Conservation (phyloP, 1,140 invertebrate species). For the Hyposmocoma kahamanoa region DNA sequence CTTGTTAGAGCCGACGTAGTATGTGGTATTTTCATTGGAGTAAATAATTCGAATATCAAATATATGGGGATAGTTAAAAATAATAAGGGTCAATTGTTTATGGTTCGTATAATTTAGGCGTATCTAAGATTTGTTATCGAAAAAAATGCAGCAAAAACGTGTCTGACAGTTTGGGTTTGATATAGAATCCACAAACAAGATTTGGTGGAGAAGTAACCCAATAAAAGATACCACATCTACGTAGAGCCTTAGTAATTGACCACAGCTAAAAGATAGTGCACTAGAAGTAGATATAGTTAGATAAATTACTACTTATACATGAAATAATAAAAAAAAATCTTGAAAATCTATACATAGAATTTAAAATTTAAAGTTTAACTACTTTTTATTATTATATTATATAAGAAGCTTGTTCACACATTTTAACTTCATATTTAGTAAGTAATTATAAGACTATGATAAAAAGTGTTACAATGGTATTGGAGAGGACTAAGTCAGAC, state of each 20-base stretch:
- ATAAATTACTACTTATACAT: conserved; percentile 67
- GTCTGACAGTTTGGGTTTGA: too few relatives aligned
- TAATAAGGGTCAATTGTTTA: too few relatives aligned
- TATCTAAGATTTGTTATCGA: too few relatives aligned
- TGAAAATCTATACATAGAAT: conserved; percentile 72
- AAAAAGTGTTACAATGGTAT: conserved; percentile 38
- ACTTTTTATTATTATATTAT: conserved; percentile 68
- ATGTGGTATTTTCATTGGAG: conserved; percentile 32
- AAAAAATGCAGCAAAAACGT: too few relatives aligned
- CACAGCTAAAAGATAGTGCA: conserved; percentile 68
- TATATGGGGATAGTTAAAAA: too few relatives aligned
- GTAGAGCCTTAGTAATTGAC: conserved; percentile 55
- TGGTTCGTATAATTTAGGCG: too few relatives aligned
- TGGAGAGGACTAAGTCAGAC: conserved; percentile 42
- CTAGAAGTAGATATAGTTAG: conserved; percentile 68
- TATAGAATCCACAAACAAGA: too few relatives aligned
- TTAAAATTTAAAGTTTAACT: conserved; percentile 71
- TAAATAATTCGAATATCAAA: conserved; percentile 10
- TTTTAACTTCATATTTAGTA: conserved; percentile 71
- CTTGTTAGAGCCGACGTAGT: conserved; percentile 53
- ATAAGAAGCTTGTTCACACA: conserved; percentile 73
- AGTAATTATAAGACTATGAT: conserved; percentile 43
- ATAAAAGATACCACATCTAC: conserved; percentile 33
- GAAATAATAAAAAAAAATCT: conserved; percentile 58
- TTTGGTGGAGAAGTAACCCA: too few relatives aligned